Conservation (phyloP, 2,888 invertebrate genomes). For the Serripes groenlandicus region DNA sequence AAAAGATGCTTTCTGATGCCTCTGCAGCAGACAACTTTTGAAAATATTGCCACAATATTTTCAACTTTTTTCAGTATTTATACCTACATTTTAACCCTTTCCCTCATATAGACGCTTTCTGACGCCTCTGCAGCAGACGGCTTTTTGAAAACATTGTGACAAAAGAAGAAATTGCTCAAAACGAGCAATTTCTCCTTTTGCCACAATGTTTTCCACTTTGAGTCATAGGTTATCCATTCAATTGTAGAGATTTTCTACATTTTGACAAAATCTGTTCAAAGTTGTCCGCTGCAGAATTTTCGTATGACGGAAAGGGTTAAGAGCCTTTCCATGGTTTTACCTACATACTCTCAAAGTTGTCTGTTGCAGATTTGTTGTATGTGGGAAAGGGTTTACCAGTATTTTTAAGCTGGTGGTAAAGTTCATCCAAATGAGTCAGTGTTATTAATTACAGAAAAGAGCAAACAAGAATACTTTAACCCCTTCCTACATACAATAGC, state of each 20-base stretch:
- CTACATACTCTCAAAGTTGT: too few species aligned
- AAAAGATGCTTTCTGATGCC: neutral
- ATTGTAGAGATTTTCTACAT: neutral
- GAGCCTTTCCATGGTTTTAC: too few species aligned
- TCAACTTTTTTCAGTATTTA: too few species aligned
- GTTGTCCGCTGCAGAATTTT: neutral
- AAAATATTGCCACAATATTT: neutral
- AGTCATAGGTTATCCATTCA: neutral
- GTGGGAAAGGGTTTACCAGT: too few species aligned
- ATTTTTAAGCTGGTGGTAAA: too few species aligned
- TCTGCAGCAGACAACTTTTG: neutral
- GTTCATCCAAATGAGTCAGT: too few species aligned
- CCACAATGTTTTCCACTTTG: neutral
- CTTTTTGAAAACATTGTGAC: neutral
- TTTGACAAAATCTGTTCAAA: neutral
- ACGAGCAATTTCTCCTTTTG: constrained; percentile 5
- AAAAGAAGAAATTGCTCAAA: neutral
- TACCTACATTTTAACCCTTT: too few species aligned
- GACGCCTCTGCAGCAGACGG: neutral
- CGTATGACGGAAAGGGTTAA: neutral
- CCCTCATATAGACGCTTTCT: neutral
- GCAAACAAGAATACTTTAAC: too few species aligned
- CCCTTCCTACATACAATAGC: too few species aligned
- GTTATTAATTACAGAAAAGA: too few species aligned
- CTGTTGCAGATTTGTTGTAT: too few species aligned